Conservation (phyloP, 2,888 invertebrate species). For the Tenthredo amoena region DNA sequence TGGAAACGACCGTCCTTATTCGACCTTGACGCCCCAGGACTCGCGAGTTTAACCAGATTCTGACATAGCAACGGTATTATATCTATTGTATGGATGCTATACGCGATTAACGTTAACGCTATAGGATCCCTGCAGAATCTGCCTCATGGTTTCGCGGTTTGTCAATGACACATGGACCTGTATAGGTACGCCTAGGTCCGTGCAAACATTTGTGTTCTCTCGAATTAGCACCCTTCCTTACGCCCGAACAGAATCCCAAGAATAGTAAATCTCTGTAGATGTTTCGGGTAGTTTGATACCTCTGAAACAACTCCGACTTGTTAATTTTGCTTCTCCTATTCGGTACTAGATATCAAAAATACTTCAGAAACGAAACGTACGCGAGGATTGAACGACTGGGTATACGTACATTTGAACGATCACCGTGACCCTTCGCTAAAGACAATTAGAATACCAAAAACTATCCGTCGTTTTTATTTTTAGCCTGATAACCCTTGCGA, state of each 20-base stretch:
- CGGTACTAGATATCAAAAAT: background rate
- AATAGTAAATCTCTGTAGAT: background rate
- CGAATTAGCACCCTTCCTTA: constrained; percentile 43
- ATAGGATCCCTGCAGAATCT: background rate
- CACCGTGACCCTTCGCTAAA: background rate
- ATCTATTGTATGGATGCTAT: background rate
- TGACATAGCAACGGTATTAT: background rate
- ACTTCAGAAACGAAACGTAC: background rate
- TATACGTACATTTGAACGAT: background rate
- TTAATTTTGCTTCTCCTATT: background rate
- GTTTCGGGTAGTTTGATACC: too few relatives aligned
- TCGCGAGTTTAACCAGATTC: constrained; percentile 28
- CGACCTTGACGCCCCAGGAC: constrained; percentile 27
- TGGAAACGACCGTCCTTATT: constrained; percentile 5
- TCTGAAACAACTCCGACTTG: too few relatives aligned
- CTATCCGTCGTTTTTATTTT: background rate
- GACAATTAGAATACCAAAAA: background rate
- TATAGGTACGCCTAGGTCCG: background rate
- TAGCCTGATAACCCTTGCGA: background rate
- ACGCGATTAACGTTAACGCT: constrained; percentile 22
- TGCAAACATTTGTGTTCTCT: constrained; percentile 29
- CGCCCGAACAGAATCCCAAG: constrained; percentile 21
- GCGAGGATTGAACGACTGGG: too few relatives aligned
- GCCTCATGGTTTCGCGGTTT: background rate
- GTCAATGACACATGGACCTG: constrained; percentile 14